These are phyloP conservation scores for Amphipyra tragopoginis DNA, from an alignment of 2,888 invertebrate genomes.

Conservation along the genomic window DNA sequence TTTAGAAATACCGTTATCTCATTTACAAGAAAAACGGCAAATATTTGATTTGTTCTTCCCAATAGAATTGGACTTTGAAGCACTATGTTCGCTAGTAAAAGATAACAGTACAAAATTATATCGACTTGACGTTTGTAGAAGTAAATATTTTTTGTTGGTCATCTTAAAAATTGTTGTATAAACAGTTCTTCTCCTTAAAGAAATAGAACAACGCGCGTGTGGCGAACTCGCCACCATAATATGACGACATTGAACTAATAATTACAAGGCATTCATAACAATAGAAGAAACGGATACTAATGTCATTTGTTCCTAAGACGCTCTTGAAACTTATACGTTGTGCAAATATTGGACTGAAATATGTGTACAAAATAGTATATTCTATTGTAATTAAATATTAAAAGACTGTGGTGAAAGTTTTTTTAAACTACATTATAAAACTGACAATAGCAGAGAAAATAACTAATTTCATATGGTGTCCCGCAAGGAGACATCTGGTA, in stretches of 20 bases:
- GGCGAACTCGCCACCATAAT: constrained; percentile 54
- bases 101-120: too few species aligned
- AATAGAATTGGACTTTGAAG: too few species aligned
- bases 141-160: too few species aligned
- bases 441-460: neutral
- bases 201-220: constrained; percentile 48
- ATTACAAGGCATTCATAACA: constrained; percentile 53
- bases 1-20: too few species aligned
- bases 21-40: too few species aligned
- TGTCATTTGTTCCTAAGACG: constrained; percentile 50
- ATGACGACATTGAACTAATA: constrained; percentile 76
- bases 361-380: neutral
- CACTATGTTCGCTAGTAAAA: too few species aligned
- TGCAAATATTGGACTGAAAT: neutral
- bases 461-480: constrained; percentile 16
- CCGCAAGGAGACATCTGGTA: constrained; percentile 11
- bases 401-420: neutral
- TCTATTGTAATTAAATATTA: neutral
- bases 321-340: neutral
- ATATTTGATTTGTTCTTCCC: too few species aligned
- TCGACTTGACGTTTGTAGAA: too few species aligned
- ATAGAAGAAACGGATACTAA: constrained; percentile 52
- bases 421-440: neutral
- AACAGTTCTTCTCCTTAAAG: constrained; percentile 48
- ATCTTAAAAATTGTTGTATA: too few species aligned